These are phyloP conservation scores for Thyatira batis DNA, from an alignment of 2,888 invertebrate genomes.

Conservation along the genomic window DNA sequence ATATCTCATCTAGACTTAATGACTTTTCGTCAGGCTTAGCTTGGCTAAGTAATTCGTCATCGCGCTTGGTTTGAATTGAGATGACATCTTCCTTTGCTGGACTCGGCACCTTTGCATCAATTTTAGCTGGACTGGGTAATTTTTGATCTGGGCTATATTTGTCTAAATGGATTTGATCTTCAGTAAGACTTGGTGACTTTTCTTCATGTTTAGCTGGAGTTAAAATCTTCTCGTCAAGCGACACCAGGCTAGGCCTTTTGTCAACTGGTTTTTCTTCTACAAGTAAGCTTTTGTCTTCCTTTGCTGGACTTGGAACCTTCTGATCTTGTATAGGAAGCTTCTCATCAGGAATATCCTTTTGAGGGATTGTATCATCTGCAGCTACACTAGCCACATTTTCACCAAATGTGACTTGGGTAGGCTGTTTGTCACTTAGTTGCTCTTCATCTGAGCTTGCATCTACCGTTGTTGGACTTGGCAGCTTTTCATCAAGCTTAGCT, in stretches of 20 bases:
- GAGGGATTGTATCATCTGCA: background rate
- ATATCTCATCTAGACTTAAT: background rate
- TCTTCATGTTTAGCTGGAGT: background rate
- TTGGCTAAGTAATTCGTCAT: slow-evolving; percentile 13
- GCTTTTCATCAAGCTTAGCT: too few species aligned
- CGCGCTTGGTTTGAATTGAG: background rate
- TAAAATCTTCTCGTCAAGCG: slow-evolving; percentile 7
- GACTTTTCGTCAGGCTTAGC: slow-evolving; percentile 5
- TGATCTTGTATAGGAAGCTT: slow-evolving; percentile 4
- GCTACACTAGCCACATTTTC: too few species aligned
- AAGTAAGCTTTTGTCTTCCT: too few species aligned
- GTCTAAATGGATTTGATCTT: background rate
- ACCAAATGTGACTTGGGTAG: slow-evolving; percentile 12
- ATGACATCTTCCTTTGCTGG: slow-evolving; percentile 1
- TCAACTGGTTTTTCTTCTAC: slow-evolving; percentile 16
- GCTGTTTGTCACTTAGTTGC: background rate
- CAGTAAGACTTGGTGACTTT: slow-evolving; percentile 3
- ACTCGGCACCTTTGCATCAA: slow-evolving; percentile 16
- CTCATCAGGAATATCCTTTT: too few species aligned
- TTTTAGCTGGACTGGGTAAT: background rate
- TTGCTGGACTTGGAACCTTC: slow-evolving; percentile 6
- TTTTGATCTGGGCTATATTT: background rate
- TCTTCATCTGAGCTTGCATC: slow-evolving; percentile 5
- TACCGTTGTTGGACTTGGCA: too few species aligned
- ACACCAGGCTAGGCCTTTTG: slow-evolving; percentile 8